Conservation (phyloP, 2,888 invertebrate genomes). For the Stenodera caucasica region DNA sequence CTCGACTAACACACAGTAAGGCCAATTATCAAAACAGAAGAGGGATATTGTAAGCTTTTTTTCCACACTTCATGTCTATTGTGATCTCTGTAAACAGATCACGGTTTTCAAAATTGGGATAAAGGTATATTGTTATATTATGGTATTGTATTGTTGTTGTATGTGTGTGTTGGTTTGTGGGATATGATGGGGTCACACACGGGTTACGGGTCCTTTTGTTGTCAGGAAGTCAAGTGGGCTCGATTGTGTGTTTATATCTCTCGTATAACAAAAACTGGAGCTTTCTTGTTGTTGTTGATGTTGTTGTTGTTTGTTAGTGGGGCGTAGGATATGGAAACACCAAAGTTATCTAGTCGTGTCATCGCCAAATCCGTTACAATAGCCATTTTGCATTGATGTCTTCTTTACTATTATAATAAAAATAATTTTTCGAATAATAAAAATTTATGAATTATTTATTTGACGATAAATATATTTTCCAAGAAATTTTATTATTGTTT, state of each 20-base stretch:
- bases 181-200: slow-evolving; percentile 4
- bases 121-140: background rate
- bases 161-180: background rate
- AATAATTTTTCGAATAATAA: background rate
- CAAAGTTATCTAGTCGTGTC: slow-evolving; percentile 5
- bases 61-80: too few relatives aligned
- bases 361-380: slow-evolving; percentile 1
- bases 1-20: background rate
- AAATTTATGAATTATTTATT: slow-evolving; percentile 7
- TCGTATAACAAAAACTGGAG: slow-evolving; percentile 3
- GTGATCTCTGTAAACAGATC: slow-evolving; percentile 2
- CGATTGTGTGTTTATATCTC: background rate
- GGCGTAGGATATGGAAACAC: background rate
- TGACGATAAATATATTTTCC: slow-evolving; percentile 2
- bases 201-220: slow-evolving; percentile 7
- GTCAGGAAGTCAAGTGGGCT: slow-evolving; percentile 5
- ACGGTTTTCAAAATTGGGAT: background rate
- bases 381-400: slow-evolving; percentile 5
- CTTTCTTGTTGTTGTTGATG: background rate
- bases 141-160: background rate
- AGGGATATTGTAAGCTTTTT: too few relatives aligned
- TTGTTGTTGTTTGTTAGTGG: background rate
- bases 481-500: slow-evolving; percentile 1
- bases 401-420: background rate
- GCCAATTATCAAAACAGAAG: background rate